Percentiles rank a stretch among this genome's conserved stretches.
phyloP scores from a whole-genome alignment of 2,888 invertebrate genomes.

The Dicranocentrus wangi region DNA sequence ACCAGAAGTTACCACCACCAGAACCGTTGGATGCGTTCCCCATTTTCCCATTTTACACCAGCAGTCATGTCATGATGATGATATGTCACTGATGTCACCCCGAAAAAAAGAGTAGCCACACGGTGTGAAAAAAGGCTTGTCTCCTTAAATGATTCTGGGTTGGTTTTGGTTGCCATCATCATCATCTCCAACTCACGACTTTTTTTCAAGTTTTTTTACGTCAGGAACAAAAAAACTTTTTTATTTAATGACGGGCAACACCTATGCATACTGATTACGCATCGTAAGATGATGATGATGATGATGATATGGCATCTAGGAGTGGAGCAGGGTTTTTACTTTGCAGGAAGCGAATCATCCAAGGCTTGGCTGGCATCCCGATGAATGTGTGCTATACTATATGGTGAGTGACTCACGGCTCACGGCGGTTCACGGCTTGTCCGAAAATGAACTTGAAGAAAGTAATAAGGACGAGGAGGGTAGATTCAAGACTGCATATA shows the following conservation, averaged over 20 bases:
- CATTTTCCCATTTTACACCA: neutral
- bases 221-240: constrained; percentile 12
- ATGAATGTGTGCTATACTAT: neutral
- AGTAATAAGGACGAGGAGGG: too few species aligned
- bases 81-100: constrained; percentile 26
- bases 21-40: neutral
- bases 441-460: too few species aligned
- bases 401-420: too few species aligned
- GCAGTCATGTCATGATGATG: too few species aligned
- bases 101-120: constrained; percentile 13
- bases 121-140: constrained; percentile 8
- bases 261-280: constrained; percentile 39
- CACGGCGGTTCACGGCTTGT: too few species aligned
- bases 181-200: neutral
- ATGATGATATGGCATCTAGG: constrained; percentile 6
- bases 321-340: constrained; percentile 24
- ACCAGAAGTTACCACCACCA: constrained; percentile 12
- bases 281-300: neutral
- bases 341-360: constrained; percentile 3
- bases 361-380: constrained; percentile 16
- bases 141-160: neutral
- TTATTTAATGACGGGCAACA: constrained; percentile 44
- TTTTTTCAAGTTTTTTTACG: neutral
- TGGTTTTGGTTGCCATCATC: too few species aligned
- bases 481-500: too few species aligned